Evolutionary conservation across 1,140 invertebrate species (phyloP).

Genomic region (Listronotus bonariensis): DNA sequence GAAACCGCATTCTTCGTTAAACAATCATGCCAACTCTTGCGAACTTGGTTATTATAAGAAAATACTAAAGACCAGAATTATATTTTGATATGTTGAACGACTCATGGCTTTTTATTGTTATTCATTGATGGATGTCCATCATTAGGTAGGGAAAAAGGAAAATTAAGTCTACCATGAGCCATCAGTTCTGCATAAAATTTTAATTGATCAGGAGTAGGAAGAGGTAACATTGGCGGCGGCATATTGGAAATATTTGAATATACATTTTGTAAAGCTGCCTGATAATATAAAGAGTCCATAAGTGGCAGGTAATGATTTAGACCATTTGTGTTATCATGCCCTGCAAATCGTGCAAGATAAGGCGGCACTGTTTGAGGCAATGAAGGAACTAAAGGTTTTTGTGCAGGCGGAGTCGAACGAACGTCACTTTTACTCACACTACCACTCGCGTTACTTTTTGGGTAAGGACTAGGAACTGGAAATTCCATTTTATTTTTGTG

Average conservation of each 20-base stretch:
- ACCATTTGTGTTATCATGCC: constrained; percentile 22
- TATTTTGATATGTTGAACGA: constrained; percentile 29
- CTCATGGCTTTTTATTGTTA: constrained; percentile 39
- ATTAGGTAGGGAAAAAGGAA: constrained; percentile 38
- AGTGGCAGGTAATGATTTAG: constrained; percentile 45
- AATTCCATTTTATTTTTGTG: constrained; percentile 22
- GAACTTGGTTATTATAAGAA: neutral
- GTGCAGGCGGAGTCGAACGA: constrained; percentile 4
- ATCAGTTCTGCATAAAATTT: constrained; percentile 58
- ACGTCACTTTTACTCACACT: constrained; percentile 14
- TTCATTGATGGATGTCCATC: constrained; percentile 36
- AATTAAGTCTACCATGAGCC: constrained; percentile 41
- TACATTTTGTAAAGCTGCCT: constrained; percentile 45
- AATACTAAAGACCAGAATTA: constrained; percentile 31
- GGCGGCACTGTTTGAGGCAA: constrained; percentile 21
- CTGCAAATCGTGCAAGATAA: constrained; percentile 40
- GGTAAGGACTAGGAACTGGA: constrained; percentile 20
- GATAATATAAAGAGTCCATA: constrained; percentile 55
- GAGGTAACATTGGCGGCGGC: constrained; percentile 42
- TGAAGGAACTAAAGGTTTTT: constrained; percentile 20
- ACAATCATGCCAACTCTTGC: no score
- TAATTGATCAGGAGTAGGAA: constrained; percentile 53
- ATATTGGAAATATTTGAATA: constrained; percentile 38
- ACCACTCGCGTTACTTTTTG: constrained; percentile 12
- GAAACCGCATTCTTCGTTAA: no score